Conservation (phyloP, 2,113 vertebrate species). For the Mungos mungo region DNA sequence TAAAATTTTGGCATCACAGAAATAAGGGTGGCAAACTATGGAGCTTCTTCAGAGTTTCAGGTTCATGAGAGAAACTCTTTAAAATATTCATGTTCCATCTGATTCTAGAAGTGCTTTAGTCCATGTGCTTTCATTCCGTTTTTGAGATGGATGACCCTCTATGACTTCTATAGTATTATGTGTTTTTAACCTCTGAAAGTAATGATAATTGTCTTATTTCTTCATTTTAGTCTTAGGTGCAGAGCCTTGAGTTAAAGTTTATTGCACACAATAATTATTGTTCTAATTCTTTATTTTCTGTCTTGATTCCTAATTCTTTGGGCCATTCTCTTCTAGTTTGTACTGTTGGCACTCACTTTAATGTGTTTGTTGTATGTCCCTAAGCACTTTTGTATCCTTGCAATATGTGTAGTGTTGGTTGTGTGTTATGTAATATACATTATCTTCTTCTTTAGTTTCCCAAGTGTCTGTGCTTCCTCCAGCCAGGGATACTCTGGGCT, state of each 20-base stretch:
- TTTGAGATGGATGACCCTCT: not conserved
- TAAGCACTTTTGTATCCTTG: not conserved
- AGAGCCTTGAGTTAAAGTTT: not conserved
- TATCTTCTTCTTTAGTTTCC: not conserved
- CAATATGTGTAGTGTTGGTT: not conserved
- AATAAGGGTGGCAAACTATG: not conserved
- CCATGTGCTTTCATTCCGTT: not conserved
- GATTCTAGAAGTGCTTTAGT: constrained; percentile 7
- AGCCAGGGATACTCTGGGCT: not conserved
- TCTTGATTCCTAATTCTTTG: constrained; percentile 15
- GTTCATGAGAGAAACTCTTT: not conserved
- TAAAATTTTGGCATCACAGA: not conserved
- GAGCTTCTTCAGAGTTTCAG: not conserved
- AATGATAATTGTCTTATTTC: constrained; percentile 1
- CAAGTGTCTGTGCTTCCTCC: not conserved
- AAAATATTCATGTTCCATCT: not conserved
- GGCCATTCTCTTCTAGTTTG: not conserved
- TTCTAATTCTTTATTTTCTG: not conserved
- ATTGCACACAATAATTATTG: not conserved
- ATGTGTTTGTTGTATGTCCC: not conserved
- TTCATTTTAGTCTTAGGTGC: not conserved
- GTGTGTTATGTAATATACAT: not conserved
- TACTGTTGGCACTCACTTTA: not conserved
- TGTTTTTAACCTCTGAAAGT: not conserved
- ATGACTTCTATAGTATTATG: not conserved